phyloP scores from a whole-genome alignment of 2,888 invertebrate genomes.

The Drosophila neonasuta region DNA sequence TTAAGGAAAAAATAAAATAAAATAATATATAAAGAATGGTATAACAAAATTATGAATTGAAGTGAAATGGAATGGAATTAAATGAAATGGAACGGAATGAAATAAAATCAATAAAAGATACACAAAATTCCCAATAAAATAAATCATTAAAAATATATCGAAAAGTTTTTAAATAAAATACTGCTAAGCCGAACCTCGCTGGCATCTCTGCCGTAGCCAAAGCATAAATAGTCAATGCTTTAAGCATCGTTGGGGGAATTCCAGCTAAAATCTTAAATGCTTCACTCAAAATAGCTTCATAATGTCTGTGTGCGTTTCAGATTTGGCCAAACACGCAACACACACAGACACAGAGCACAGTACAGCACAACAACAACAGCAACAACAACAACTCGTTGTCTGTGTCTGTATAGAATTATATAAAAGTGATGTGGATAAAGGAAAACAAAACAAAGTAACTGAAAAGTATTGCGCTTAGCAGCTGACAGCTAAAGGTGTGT shows the following conservation, averaged over 20 bases:
- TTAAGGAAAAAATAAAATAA: no score
- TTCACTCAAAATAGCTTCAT: slow-evolving; percentile 68
- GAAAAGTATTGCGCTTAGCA: slow-evolving; percentile 30
- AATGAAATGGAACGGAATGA: no score
- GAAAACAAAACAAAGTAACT: slow-evolving; percentile 15
- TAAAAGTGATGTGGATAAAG: slow-evolving; percentile 5
- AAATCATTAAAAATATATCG: neutral
- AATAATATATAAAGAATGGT: no score
- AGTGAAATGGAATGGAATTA: no score
- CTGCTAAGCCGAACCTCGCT: slow-evolving; percentile 5
- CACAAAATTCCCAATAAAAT: neutral
- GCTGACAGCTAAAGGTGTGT: slow-evolving; percentile 22
- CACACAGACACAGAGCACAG: neutral
- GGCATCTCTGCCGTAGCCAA: slow-evolving; percentile 7
- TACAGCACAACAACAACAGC: no score
- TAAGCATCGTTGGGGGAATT: slow-evolving; percentile 56
- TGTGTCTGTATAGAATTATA: slow-evolving; percentile 1
- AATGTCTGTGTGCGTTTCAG: slow-evolving; percentile 66
- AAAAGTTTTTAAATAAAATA: neutral
- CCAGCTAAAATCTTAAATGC: slow-evolving; percentile 67
- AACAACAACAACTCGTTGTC: no score
- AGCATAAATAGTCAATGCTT: slow-evolving; percentile 48
- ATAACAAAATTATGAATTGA: no score
- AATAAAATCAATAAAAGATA: no score
- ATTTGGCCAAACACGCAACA: slow-evolving; percentile 47